These are phyloP conservation scores for Choloepus didactylus DNA, from an alignment of 2,797 vertebrate genomes.

Conservation along the genomic window DNA sequence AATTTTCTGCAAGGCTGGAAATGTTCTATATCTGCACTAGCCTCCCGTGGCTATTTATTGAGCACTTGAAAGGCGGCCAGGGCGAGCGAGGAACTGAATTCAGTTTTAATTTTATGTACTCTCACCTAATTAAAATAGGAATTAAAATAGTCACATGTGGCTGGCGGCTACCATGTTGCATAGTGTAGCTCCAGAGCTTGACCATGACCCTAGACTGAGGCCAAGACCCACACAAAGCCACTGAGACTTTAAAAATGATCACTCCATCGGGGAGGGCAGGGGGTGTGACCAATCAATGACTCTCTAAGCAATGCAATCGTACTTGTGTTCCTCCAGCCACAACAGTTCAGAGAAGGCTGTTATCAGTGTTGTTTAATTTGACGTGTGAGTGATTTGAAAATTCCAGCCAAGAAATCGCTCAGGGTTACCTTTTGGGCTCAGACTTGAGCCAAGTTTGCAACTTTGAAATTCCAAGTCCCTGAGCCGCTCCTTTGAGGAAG, in stretches of 20 bases:
- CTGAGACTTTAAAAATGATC: background rate
- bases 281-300: background rate
- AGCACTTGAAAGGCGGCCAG: background rate
- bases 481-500: background rate
- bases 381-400: background rate
- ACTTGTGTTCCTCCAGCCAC: background rate
- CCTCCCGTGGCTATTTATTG: background rate
- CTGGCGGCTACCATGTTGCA: background rate
- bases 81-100: background rate
- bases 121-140: background rate
- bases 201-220: background rate
- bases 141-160: background rate
- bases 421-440: background rate
- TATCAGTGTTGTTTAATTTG: background rate
- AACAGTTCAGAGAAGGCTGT: background rate
- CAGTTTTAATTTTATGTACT: background rate
- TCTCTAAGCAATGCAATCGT: accelerated
- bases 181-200: background rate
- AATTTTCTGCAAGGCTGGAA: background rate
- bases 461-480: background rate
- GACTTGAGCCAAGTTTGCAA: background rate
- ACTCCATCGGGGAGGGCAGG: accelerated
- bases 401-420: background rate
- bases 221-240: too few species aligned
- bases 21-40: background rate